Evolutionary conservation across 2,797 vertebrate genomes (phyloP).

Genomic region (Psittacula derbiana): DNA sequence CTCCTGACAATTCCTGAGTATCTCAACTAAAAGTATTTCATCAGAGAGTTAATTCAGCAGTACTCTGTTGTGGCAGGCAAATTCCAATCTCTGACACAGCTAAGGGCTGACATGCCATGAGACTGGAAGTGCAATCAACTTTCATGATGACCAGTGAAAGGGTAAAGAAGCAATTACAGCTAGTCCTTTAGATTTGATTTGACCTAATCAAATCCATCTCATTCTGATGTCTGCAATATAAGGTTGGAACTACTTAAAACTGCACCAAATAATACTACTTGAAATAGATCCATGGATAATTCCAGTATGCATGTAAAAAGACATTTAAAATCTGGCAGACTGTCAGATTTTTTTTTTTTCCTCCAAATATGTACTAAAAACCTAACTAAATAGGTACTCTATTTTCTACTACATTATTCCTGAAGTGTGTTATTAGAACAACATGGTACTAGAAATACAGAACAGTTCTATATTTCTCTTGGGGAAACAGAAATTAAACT

Average conservation of each 20-base stretch:
- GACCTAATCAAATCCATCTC: neutral
- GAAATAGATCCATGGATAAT: neutral
- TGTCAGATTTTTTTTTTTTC: neutral
- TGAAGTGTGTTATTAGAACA: neutral
- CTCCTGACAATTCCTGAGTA: neutral
- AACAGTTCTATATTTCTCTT: neutral
- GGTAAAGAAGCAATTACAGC: neutral
- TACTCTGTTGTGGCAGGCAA: neutral
- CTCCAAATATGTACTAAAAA: neutral
- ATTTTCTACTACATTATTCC: neutral
- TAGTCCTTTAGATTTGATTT: neutral
- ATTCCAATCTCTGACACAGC: neutral
- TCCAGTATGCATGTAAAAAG: neutral
- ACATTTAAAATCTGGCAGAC: neutral
- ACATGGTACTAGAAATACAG: neutral
- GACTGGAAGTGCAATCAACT: neutral
- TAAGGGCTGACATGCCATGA: neutral
- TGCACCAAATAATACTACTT: neutral
- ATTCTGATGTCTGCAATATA: neutral
- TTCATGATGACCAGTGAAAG: neutral
- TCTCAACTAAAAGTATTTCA: neutral
- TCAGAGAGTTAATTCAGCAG: neutral
- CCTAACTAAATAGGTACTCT: neutral
- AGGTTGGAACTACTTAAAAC: neutral
- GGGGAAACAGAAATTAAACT: fast-evolving